Evolutionary conservation across 2,113 vertebrate species (phyloP).

Genomic region (Jacana jacana): DNA sequence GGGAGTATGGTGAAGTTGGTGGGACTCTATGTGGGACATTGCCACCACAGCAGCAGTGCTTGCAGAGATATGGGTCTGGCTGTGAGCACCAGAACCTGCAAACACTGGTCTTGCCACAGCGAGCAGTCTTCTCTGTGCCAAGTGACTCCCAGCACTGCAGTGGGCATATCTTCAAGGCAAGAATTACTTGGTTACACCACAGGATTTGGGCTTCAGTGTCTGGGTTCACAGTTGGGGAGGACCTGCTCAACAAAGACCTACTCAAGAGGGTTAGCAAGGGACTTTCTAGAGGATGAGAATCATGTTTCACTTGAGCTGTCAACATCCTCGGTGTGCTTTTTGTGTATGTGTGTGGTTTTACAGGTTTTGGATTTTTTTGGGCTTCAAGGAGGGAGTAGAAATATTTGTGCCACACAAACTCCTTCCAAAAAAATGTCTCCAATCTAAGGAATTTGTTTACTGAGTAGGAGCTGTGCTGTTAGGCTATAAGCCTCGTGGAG

Average conservation of each 20-base stretch:
- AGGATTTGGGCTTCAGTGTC: background rate
- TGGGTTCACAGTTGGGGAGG: background rate
- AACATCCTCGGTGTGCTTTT: background rate
- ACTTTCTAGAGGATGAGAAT: background rate
- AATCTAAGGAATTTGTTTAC: background rate
- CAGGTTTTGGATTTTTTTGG: background rate
- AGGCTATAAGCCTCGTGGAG: background rate
- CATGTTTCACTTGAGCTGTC: background rate
- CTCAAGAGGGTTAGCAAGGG: background rate
- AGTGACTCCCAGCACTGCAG: background rate
- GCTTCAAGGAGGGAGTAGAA: background rate
- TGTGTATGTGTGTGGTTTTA: background rate
- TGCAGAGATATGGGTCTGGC: background rate
- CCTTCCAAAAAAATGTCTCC: background rate
- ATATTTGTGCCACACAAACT: background rate
- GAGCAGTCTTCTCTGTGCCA: background rate
- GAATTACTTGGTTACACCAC: background rate
- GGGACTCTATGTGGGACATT: background rate
- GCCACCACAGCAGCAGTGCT: rapidly evolving
- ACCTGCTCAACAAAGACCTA: background rate
- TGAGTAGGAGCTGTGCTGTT: background rate
- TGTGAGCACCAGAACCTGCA: background rate
- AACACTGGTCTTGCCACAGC: background rate
- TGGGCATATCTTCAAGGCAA: background rate
- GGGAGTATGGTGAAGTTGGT: background rate